Conservation (phyloP, 2,888 invertebrate species). For the Drosophila pullipes region DNA sequence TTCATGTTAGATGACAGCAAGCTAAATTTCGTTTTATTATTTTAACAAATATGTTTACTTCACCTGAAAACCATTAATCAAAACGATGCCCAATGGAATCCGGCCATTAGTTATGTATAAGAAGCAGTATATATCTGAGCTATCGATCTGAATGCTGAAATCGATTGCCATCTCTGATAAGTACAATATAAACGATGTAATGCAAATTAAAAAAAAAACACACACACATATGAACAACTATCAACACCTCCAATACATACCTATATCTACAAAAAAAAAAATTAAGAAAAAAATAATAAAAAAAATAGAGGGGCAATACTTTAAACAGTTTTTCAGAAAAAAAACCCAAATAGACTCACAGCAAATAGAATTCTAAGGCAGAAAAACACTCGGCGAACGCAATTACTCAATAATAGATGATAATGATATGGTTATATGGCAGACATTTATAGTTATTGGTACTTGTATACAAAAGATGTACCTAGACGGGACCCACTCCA, state of each 20-base stretch:
- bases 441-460: slow-evolving; percentile 45
- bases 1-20: background rate
- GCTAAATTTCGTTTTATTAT: background rate
- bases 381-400: slow-evolving; percentile 25
- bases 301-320: slow-evolving; percentile 48
- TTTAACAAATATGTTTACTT: background rate
- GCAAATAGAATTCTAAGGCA: slow-evolving; percentile 2
- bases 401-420: slow-evolving; percentile 39
- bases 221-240: slow-evolving; percentile 11
- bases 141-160: background rate
- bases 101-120: slow-evolving; percentile 4
- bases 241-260: slow-evolving; percentile 14
- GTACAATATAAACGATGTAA: slow-evolving; percentile 19
- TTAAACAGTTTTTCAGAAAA: slow-evolving; percentile 6
- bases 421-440: slow-evolving; percentile 18
- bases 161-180: slow-evolving; percentile 12
- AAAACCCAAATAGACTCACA: slow-evolving; percentile 12
- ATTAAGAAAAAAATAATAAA: no score
- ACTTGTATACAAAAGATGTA: slow-evolving; percentile 49
- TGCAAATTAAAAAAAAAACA: background rate
- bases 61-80: background rate
- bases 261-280: background rate
- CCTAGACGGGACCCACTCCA: slow-evolving; percentile 77
- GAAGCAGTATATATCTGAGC: background rate
- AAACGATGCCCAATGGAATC: slow-evolving; percentile 2